Base-by-base conservation (phyloP, 1,140 invertebrate species). In the Yoshiicerus persimilis region DNA sequence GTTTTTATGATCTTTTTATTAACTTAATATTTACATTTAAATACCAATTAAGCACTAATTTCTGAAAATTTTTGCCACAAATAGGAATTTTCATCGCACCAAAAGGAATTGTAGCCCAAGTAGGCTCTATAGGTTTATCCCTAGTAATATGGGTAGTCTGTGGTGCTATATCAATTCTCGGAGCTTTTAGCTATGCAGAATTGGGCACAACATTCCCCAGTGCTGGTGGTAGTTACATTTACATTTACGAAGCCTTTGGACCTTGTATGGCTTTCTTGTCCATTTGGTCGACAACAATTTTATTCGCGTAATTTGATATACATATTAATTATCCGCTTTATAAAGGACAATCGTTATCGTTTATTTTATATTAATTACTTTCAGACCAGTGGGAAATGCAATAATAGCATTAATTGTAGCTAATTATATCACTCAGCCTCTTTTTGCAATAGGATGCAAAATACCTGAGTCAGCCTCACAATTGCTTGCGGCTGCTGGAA, bases 141-240 rank as follows among this genome's bases (percentile, higher is more conserved):
- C 91, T 95, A 5, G 90, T 94, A 8, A 92, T 94, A 23, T 94
- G 94, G 94, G 90, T 92, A 5, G 90, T 92, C 5, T 94, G 94
- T 91, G 94, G 94, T 36, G 47, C 94, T 11, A 92, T 94, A 77
- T 93, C 94, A 0, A 92, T 93, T 89, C 90, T 94, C 11, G 93
- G 93, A 20, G 94, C 95, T 0, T 90, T 95, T 39, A 94, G 94
- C 89, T 95, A 99, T 92, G 98, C 98, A 0, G 98, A 99, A 95
- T 93, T 99, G 83, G 98, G 98, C 94, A 95, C 97, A 92, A 96
- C 96, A 94, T 97, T 97, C 91, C 96, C 96, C 9, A 98, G 98
- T 92, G 98, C 97, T n/a, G 99, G 99, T 6, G 98, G 98, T 2
- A 98, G 99, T 94, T 99, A 99, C 92, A 97, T 97, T 0, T 99